Percentiles rank a stretch among this genome's conserved stretches.
Conservation (phyloP, 1,140 invertebrate genomes). For the Drosophila prosaltans region DNA sequence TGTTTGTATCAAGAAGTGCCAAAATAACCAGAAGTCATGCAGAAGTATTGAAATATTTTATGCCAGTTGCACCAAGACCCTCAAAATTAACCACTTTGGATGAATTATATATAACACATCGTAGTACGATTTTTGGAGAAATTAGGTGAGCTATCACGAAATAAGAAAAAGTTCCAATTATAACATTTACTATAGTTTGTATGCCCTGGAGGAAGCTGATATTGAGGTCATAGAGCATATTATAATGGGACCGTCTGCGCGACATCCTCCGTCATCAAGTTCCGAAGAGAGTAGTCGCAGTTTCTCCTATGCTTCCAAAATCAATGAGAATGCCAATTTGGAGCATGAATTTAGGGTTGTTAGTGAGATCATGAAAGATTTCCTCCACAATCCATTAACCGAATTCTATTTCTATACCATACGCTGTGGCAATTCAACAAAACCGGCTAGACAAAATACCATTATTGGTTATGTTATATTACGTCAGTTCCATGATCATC, state of each 20-base stretch:
- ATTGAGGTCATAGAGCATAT: constrained; percentile 13
- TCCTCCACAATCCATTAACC: constrained; percentile 47
- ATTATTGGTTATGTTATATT: constrained; percentile 66
- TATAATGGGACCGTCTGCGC: background rate
- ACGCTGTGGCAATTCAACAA: constrained; percentile 63
- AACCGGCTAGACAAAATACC: constrained; percentile 46
- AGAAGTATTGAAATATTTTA: constrained; percentile 64
- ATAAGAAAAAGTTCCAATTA: too few relatives aligned
- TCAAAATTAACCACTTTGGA: constrained; percentile 16
- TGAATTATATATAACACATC: constrained; percentile 61
- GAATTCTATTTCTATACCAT: constrained; percentile 66
- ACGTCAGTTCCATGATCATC: constrained; percentile 33
- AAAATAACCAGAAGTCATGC: constrained; percentile 12
- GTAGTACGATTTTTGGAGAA: constrained; percentile 62
- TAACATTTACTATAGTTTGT: constrained; percentile 32
- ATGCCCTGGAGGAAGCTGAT: constrained; percentile 38
- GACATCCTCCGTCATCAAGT: fast-evolving
- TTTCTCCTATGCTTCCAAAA: constrained; percentile 35
- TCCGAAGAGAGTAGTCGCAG: background rate
- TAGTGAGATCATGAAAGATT: constrained; percentile 52
- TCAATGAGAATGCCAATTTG: constrained; percentile 21
- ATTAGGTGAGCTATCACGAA: constrained; percentile 28
- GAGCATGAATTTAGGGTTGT: constrained; percentile 40
- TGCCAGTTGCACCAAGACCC: constrained; percentile 54
- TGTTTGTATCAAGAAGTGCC: constrained; percentile 25